phyloP scores from a whole-genome alignment of 1,140 invertebrate genomes.

The Drosophila lacteicornis region DNA sequence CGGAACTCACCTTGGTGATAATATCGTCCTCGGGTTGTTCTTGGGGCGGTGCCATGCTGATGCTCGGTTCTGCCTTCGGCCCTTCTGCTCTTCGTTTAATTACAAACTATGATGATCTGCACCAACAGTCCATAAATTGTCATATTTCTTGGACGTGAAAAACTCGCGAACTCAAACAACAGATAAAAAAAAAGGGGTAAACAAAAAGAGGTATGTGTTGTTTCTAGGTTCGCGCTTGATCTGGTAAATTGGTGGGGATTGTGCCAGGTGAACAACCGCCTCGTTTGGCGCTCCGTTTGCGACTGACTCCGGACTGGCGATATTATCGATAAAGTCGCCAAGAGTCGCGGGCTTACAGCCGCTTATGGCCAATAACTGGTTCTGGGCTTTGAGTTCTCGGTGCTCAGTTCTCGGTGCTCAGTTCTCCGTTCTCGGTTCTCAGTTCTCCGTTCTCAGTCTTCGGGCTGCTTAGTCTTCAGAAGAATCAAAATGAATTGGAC shows the following conservation, averaged over 20 bases:
- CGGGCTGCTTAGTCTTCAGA: conserved; percentile 10
- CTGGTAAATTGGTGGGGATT: conserved; percentile 5
- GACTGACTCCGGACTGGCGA: conserved; percentile 57
- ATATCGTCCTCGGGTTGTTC: conserved; percentile 71
- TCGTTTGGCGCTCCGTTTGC: conserved; percentile 58
- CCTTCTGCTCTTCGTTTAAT: conserved; percentile 27
- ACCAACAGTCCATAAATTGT: conserved; percentile 75
- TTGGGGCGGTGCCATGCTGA: conserved; percentile 59
- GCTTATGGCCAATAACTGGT: conserved; percentile 50
- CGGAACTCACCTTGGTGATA: conserved; percentile 63
- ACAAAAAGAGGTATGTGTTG: conserved; percentile 1
- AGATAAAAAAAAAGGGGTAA: conserved; percentile 19
- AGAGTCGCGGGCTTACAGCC: conserved; percentile 32
- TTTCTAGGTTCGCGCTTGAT: conserved; percentile 48
- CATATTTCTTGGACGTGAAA: conserved; percentile 56
- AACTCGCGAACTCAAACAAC: conserved; percentile 32
- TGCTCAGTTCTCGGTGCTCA: neutral
- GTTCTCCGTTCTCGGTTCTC: neutral
- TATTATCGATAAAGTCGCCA: conserved; percentile 47
- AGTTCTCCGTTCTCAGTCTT: neutral
- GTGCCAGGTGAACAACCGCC: conserved; percentile 50
- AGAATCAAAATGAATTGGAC: conserved; percentile 26
- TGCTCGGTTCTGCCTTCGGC: conserved; percentile 2
- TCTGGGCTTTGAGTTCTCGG: conserved; percentile 31
- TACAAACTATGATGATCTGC: conserved; percentile 74